Evolutionary conservation across 2,888 invertebrate species (phyloP), one percentile per base, ranked within the genome.

Genomic region (Harpagoxenus sublaevis): DNA sequence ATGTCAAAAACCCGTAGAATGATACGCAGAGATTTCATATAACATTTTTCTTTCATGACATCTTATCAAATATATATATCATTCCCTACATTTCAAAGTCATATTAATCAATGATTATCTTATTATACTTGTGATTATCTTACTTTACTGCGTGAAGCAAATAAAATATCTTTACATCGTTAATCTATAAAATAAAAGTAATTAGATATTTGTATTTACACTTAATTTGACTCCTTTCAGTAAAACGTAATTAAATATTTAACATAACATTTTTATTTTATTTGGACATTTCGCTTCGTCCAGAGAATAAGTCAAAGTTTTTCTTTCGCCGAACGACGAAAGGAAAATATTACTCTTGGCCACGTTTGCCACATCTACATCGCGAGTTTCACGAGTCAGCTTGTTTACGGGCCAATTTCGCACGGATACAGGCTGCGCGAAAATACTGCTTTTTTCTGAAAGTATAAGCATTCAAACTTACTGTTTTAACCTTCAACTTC

Each of bases 321-420:
- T 62, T 82, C 78, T 71, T 60, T 63, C 71, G 60, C 18, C 63
- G 65, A 84, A 77, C 75, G 88, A 83, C 81, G 62, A 66, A 86
- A 88, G 74, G 75, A 87, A 82, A 89, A 90, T 90, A 90, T 88
- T 86, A 89, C 87, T 89, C 84, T 79, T 79, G 86, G 84, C 84
- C 85, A 85, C 90, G 90, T 82, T 77, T 85, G 51, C 68, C 75
- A 85, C 88, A 88, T 88, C 86, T 88, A 81, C 90, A 90, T 89
- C 89, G 88, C 79, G 86, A 90, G 90, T 90, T 90, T 90, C 89
- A 90, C 88, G 90, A 89, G 89, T 84, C 28, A 84, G 84, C 90
- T 90, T 89, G 89, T 90, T 89, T 90, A 89, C 89, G 90, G 88
- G 85, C 81, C 90, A 90, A 90, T 90, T 88, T 88, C 89, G 66